Evolutionary conservation across 2,797 vertebrate species (phyloP).

Genomic region (Cygnus olor): DNA sequence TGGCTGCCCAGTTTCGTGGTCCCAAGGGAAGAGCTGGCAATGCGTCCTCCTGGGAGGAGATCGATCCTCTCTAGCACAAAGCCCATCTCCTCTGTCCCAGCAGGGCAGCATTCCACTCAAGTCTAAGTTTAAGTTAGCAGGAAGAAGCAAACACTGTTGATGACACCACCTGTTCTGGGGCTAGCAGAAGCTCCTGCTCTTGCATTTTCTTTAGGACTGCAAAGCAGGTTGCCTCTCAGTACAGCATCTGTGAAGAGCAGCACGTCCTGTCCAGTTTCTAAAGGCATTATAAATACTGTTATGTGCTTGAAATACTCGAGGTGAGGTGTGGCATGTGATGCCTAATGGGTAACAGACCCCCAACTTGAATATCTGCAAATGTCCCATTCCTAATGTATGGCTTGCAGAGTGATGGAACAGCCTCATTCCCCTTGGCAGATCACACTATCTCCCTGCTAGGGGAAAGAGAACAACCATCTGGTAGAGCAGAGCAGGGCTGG

Average conservation of each 20-base stretch:
- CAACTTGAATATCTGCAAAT: background rate
- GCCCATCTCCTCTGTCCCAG: background rate
- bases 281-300: accelerated
- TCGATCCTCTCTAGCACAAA: background rate
- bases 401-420: accelerated
- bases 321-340: background rate
- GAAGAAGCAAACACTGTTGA: background rate
- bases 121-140: background rate
- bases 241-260: background rate
- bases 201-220: accelerated
- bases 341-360: background rate
- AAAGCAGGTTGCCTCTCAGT: background rate
- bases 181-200: background rate
- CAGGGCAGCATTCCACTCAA: accelerated
- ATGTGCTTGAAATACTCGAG: background rate
- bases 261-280: background rate
- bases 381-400: background rate
- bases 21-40: background rate
- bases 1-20: background rate
- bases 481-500: background rate
- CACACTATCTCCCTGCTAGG: no score
- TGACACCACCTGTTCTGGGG: background rate
- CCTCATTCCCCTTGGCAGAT: background rate
- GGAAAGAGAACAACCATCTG: background rate
- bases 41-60: background rate